phyloP scores from a whole-genome alignment of 2,888 invertebrate species.

The Caenorhabditis panamensis region DNA sequence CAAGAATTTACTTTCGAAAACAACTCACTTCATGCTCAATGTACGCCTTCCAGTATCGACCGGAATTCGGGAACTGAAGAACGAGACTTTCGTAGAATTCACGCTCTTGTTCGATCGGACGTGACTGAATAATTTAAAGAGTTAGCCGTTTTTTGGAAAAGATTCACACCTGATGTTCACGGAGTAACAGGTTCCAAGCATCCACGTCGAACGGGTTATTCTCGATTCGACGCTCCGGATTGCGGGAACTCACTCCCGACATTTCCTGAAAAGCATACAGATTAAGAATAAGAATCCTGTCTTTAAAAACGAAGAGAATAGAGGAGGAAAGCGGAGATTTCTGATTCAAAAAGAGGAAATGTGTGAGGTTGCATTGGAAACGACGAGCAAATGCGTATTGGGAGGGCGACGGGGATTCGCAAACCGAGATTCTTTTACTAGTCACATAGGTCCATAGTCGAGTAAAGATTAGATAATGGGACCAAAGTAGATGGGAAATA shows the following conservation, averaged over 20 bases:
- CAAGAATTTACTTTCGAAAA: not conserved
- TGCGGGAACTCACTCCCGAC: slow-evolving; percentile 72
- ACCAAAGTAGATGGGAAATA: too few relatives aligned
- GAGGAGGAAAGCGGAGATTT: too few relatives aligned
- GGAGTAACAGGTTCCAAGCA: slow-evolving; percentile 95
- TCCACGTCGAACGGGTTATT: slow-evolving; percentile 94
- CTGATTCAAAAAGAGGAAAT: not conserved
- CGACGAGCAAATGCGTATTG: not conserved
- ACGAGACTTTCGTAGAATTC: slow-evolving; percentile 95
- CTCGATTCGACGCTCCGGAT: slow-evolving; percentile 85
- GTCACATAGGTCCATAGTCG: too few relatives aligned
- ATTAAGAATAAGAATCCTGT: too few relatives aligned
- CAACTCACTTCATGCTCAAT: slow-evolving; percentile 92
- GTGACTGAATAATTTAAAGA: slow-evolving; percentile 81
- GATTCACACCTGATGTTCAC: slow-evolving; percentile 88
- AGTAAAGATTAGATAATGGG: too few relatives aligned
- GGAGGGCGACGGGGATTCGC: too few relatives aligned
- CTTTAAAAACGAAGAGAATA: too few relatives aligned
- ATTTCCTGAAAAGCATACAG: slow-evolving; percentile 56
- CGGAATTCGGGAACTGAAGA: slow-evolving; percentile 94
- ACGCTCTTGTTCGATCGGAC: slow-evolving; percentile 88
- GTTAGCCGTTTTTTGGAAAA: not conserved
- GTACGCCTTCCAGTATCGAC: slow-evolving; percentile 98
- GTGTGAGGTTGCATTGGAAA: not conserved
- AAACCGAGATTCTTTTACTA: too few relatives aligned